Evolutionary conservation across 2,888 invertebrate species (phyloP).

Genomic region (Drosophila planitibia): DNA sequence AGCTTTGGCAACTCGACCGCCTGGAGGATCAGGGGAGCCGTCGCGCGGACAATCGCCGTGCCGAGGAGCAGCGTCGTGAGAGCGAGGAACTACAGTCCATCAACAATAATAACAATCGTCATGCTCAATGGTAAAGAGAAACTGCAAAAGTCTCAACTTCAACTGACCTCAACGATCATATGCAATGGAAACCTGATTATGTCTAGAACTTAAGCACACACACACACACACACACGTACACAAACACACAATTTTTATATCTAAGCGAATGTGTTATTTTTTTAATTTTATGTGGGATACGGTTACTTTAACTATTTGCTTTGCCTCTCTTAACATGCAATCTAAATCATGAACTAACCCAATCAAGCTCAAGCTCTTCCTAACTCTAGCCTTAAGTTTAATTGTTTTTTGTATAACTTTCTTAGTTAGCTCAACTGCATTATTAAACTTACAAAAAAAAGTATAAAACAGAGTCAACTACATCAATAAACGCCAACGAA

Average conservation of each 20-base stretch:
- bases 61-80: slow-evolving; percentile 35
- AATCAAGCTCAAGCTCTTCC: slow-evolving; percentile 43
- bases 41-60: slow-evolving; percentile 20
- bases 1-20: slow-evolving; percentile 70
- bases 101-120: slow-evolving; percentile 40
- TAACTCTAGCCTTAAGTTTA: slow-evolving; percentile 62
- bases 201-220: slow-evolving; percentile 39
- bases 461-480: slow-evolving; percentile 14
- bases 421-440: slow-evolving; percentile 65
- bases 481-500: slow-evolving; percentile 23
- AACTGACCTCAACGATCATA: slow-evolving; percentile 56
- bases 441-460: slow-evolving; percentile 40
- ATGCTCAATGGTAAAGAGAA: slow-evolving; percentile 57
- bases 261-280: slow-evolving; percentile 53
- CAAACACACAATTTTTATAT: slow-evolving; percentile 17
- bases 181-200: slow-evolving; percentile 56
- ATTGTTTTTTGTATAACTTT: slow-evolving; percentile 57
- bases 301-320: slow-evolving; percentile 37
- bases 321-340: slow-evolving; percentile 26
- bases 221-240: slow-evolving; percentile 12
- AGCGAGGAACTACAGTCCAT: slow-evolving; percentile 56
- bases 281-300: slow-evolving; percentile 43
- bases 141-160: slow-evolving; percentile 26
- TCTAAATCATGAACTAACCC: slow-evolving; percentile 50
- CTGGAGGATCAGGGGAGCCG: slow-evolving; percentile 50